Evolutionary conservation across 2,797 vertebrate genomes (phyloP).

Genomic region (Vultur gryphus): DNA sequence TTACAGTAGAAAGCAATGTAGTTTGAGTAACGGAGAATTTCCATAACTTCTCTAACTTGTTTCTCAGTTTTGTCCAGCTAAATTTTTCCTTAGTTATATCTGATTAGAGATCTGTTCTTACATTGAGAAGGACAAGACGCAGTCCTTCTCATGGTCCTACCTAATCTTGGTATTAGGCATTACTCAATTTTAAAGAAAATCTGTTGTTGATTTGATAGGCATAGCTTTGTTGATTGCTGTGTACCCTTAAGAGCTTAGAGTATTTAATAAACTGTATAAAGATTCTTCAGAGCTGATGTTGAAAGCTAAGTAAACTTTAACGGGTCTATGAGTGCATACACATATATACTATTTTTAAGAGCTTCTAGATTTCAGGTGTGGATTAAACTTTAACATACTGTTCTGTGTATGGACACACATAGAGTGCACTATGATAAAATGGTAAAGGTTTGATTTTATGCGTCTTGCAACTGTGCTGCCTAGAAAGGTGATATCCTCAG

Average conservation of each 20-base stretch:
- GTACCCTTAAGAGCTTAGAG: not conserved
- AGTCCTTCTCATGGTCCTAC: not conserved
- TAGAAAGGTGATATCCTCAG: not conserved
- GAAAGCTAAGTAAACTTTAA: not conserved
- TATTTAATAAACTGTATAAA: not conserved
- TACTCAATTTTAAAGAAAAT: not conserved
- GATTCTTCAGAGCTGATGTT: not conserved
- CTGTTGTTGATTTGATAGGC: not conserved
- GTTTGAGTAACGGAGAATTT: not conserved
- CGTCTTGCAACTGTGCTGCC: not conserved
- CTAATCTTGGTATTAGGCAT: not conserved
- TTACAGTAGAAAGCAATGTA: not conserved
- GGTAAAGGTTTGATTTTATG: not conserved
- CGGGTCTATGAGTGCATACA: not conserved
- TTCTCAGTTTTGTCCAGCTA: not conserved
- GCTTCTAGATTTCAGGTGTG: not conserved
- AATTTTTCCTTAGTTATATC: not conserved
- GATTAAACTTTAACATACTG: not conserved
- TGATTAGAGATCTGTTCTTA: not conserved
- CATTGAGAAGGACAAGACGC: not conserved
- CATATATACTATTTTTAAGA: not conserved
- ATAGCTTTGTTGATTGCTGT: not conserved
- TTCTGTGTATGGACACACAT: not conserved
- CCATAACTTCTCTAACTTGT: not conserved
- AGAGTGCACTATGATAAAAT: not conserved